A percentile compares a stretch with the other conserved stretches of the same genome.
These are phyloP conservation scores for Drosophila pseudoobscura DNA, from an alignment of 1,140 invertebrate species.

Conservation along the genomic window DNA sequence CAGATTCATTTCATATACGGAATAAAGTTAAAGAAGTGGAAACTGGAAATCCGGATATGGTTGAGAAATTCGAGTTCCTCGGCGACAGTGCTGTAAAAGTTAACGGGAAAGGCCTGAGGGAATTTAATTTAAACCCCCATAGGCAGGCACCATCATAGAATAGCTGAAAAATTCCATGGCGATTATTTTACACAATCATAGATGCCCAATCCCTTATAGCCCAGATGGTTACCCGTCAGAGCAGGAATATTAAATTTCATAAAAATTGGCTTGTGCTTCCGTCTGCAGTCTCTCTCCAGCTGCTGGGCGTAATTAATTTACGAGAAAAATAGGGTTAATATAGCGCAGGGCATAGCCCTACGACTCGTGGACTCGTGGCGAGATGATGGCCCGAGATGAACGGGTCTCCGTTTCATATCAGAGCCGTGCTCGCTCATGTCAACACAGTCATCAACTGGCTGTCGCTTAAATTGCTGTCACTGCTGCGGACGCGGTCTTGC, in stretches of 20 bases:
- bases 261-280: slow-evolving; percentile 43
- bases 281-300: slow-evolving; percentile 9
- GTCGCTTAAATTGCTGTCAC: slow-evolving; percentile 76
- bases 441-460: slow-evolving; percentile 77
- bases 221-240: slow-evolving; percentile 1
- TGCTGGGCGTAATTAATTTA: slow-evolving; percentile 71
- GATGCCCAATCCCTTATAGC: slow-evolving; percentile 30
- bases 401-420: slow-evolving; percentile 29
- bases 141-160: too few relatives aligned
- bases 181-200: neutral
- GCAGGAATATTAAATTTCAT: slow-evolving; percentile 58
- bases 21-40: too few relatives aligned
- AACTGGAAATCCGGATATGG: too few relatives aligned
- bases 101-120: too few relatives aligned
- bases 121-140: too few relatives aligned
- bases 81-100: too few relatives aligned
- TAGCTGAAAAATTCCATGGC: too few relatives aligned
- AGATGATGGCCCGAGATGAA: slow-evolving; percentile 47
- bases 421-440: slow-evolving; percentile 47
- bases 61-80: too few relatives aligned
- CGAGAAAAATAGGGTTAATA: slow-evolving; percentile 80
- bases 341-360: slow-evolving; percentile 20
- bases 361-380: neutral
- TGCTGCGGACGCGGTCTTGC: slow-evolving; percentile 40
- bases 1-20: too few relatives aligned